Evolutionary conservation across 2,797 vertebrate species (phyloP).

Genomic region (Stomatorhinus walkeri): DNA sequence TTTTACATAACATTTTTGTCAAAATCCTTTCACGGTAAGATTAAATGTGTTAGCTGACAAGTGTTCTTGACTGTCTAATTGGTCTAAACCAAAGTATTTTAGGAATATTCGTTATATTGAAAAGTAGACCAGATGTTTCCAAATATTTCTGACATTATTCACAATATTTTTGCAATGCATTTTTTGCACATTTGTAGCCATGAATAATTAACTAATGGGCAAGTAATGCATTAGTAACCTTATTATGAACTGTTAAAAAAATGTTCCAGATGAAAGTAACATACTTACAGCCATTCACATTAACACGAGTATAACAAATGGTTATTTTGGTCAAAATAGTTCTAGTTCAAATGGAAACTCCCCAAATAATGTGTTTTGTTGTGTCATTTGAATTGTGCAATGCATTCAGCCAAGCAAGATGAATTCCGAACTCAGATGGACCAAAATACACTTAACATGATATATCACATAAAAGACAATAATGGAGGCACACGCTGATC

Average conservation of each 20-base stretch:
- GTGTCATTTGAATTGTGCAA: not conserved
- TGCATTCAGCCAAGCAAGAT: not conserved
- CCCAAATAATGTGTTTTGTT: not conserved
- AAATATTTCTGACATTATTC: not conserved
- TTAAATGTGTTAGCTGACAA: conserved; percentile 33
- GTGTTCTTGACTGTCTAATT: conserved; percentile 37
- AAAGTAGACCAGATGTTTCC: not conserved
- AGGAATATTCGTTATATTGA: not conserved
- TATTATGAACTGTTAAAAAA: not conserved
- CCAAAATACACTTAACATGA: not conserved
- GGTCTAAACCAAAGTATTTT: not conserved
- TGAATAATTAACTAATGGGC: not conserved
- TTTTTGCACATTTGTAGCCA: not conserved
- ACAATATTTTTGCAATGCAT: not conserved
- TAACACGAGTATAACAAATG: not conserved
- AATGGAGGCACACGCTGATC: not conserved
- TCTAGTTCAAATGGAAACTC: not conserved
- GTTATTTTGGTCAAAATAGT: not conserved
- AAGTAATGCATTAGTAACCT: not conserved
- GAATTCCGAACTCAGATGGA: not conserved
- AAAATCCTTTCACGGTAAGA: not conserved
- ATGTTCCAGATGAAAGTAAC: not conserved
- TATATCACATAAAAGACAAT: not conserved
- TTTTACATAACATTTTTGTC: not conserved
- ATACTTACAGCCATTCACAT: not conserved